Evolutionary conservation across 1,140 invertebrate species (phyloP).

Genomic region (Drosophila tani): DNA sequence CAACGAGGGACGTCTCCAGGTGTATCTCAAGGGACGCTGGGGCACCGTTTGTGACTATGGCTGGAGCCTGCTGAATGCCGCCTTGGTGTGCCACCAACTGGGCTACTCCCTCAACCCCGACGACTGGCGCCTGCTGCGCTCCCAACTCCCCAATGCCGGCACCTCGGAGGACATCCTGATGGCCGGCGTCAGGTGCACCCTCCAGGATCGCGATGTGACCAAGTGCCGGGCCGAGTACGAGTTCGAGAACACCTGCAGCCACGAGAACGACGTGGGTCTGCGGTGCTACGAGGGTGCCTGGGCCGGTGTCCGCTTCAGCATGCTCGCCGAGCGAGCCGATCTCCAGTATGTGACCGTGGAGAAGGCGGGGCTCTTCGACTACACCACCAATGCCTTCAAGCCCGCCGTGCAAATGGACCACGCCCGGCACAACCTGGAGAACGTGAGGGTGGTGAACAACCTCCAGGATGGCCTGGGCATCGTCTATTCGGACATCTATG

Average conservation of each 20-base stretch:
- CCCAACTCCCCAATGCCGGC: slow-evolving; percentile 92
- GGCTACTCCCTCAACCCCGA: slow-evolving; percentile 96
- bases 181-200: slow-evolving; percentile 95
- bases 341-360: slow-evolving; percentile 96
- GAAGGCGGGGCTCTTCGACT: slow-evolving; percentile 97
- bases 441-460: slow-evolving; percentile 92
- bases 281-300: slow-evolving; percentile 95
- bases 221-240: slow-evolving; percentile 93
- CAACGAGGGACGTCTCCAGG: slow-evolving; percentile 92
- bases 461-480: slow-evolving; percentile 95
- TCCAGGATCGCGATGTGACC: slow-evolving; percentile 96
- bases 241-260: slow-evolving; percentile 95
- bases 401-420: slow-evolving; percentile 98
- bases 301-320: slow-evolving; percentile 96
- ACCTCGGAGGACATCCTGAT: slow-evolving; percentile 91
- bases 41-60: slow-evolving; percentile 98
- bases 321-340: slow-evolving; percentile 93
- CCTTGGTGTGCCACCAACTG: slow-evolving; percentile 97
- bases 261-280: slow-evolving; percentile 94
- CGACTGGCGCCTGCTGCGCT: slow-evolving; percentile 94
- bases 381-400: slow-evolving; percentile 94
- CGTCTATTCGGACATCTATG: slow-evolving; percentile 95
- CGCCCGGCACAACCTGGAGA: slow-evolving; percentile 95
- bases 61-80: slow-evolving; percentile 97
- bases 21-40: slow-evolving; percentile 94